Evolutionary conservation across 2,888 invertebrate species (phyloP), one percentile per base, ranked within the genome.

Genomic region (Microchrysa polita): DNA sequence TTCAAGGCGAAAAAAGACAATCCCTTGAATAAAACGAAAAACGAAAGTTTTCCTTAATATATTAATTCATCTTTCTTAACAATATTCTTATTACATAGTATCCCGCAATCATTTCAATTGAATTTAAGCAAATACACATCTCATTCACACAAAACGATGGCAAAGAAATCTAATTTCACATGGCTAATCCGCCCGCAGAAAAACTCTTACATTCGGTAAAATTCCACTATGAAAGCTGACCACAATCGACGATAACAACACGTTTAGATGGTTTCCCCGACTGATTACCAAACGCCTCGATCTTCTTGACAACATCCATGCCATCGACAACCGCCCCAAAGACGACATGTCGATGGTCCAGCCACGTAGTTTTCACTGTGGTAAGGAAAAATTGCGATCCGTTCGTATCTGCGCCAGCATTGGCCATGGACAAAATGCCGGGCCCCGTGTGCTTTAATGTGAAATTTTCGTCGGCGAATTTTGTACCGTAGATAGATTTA

Each of bases 301-400:
- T 90, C 88, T 93, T 93, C 86, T 91, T 93, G 27, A 97, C 94
- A 77, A 96, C 89, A 81, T 97, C 95, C 91, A 96, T 90, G 74
- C 97, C 97, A 81, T 96, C 95, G 55, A 94, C 91, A 61, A 97
- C 95, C 78, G 90, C 86, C 67, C 97, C 97, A 84, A 97, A 97
- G 1, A 97, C 97, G 76, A 97, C 97, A 84, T 97, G 97, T 85
- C 95, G 95, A 82, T 91, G 91, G 81, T 97, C 96, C 81, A 97
- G 87, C 98, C 98, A 98, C 63, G 91, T 88, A 60, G 98, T 98
- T 83, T 95, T 93, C 52, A 91, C 93, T 77, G 96, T 95, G 77
- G 96, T 96, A 80, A 98, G 91, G 86, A 98, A 98, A 88, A 98
- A 98, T 86, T 98, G 98, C 76, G 96, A 96, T 72, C 97, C 97